Conservation (phyloP, 2,888 invertebrate genomes). For the Gari tellinella region DNA sequence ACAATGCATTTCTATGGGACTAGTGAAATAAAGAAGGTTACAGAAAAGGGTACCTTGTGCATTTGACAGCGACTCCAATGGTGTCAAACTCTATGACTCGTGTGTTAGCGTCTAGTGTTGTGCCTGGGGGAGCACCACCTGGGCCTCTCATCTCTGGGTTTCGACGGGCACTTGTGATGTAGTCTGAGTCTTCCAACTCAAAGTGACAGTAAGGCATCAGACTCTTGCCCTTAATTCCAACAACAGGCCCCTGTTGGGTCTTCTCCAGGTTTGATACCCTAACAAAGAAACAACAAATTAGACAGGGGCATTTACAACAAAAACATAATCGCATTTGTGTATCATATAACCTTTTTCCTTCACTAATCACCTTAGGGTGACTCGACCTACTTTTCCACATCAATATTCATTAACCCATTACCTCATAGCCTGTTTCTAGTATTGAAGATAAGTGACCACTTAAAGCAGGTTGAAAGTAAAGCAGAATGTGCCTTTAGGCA, state of each 20-base stretch:
- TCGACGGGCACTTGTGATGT: slow-evolving; percentile 85
- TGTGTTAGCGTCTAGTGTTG: slow-evolving; percentile 85
- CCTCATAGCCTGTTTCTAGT: too few relatives aligned
- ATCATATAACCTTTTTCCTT: too few relatives aligned
- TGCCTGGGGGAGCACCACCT: slow-evolving; percentile 80
- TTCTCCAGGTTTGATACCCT: slow-evolving; percentile 83
- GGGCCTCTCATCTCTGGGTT: slow-evolving; percentile 83
- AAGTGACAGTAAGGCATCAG: slow-evolving; percentile 90
- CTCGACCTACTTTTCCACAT: too few relatives aligned
- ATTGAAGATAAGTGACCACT: too few relatives aligned
- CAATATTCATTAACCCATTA: too few relatives aligned
- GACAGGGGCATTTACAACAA: too few relatives aligned
- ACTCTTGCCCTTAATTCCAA: slow-evolving; percentile 87
- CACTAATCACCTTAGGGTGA: too few relatives aligned
- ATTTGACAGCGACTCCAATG: slow-evolving; percentile 87
- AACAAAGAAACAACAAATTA: slow-evolving; percentile 17
- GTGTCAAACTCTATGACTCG: slow-evolving; percentile 89
- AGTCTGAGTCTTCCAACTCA: slow-evolving; percentile 89
- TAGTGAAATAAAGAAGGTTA: too few relatives aligned
- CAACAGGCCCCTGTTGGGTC: slow-evolving; percentile 77
- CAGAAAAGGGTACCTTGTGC: slow-evolving; percentile 76
- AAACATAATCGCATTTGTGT: too few relatives aligned
- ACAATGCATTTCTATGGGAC: too few relatives aligned
- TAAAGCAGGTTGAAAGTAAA: too few relatives aligned
- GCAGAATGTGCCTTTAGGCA: too few relatives aligned